Base-by-base conservation (phyloP, 1,140 invertebrate genomes). In the Anastrepha obliqua region DNA sequence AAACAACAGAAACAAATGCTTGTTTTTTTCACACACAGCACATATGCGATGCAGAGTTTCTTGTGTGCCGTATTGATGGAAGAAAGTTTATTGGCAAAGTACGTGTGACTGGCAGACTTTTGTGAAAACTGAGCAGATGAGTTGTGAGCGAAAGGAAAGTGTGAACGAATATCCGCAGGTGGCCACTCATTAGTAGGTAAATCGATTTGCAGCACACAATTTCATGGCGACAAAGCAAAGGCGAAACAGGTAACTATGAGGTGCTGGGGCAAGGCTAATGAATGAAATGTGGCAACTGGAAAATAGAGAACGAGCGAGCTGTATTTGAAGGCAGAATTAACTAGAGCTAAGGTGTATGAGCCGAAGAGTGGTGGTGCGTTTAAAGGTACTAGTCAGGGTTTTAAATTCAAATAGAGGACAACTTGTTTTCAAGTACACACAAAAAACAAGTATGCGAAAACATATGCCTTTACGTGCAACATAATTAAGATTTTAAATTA, bases 111-210 rank as follows among this genome's bases (percentile, higher is more conserved):
- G 15, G n/a, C n/a, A 62, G n/a, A 5, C 51, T 55, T 55, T 44
- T 74, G 67, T 74, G 67, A 74, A 81, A 81, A 47, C 15, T 17
- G 39, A 5, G n/a, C 47, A 81, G 74, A 81, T 58, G 74, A 81
- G 47, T 55, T 55, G 44, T 74, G 74, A 81, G 44, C 74, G n/a
- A 51, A 81, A 81, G 55, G 74, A 55, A 81, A 81, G 47, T 81
- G 74, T 81, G 74, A 81, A 81, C 74, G 20, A 0, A 55, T 81
- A 51, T 81, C 74, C 74, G 74, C 74, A 81, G 74, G 74, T 81
- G 74, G 74, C 55, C 74, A 81, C 74, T 81, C 74, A 81, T 81
- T 81, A 81, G 74, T 81, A 81, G 74, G 47, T 81, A 81, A 81
- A 81, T 55, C 74, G 47, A 55, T 81, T 7, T 55, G 74, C 47